These are phyloP conservation scores for Adelges cooleyi DNA, from an alignment of 1,140 invertebrate species.

Conservation along the genomic window DNA sequence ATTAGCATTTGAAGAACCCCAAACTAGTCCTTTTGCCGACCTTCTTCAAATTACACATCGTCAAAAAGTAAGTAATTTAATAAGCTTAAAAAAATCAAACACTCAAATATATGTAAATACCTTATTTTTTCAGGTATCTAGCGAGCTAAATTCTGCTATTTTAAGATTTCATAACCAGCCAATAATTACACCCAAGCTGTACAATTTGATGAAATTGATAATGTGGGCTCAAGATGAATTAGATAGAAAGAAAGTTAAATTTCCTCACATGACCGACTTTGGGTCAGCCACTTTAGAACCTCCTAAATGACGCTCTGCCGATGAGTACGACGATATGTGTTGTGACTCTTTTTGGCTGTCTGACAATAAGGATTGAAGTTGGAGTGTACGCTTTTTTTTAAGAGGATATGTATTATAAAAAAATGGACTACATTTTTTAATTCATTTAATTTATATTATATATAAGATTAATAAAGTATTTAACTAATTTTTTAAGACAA, in stretches of 20 bases:
- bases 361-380: constrained; percentile 21
- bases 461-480: no score
- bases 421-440: no score
- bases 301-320: constrained; percentile 45
- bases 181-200: constrained; percentile 75
- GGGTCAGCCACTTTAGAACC: constrained; percentile 67
- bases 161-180: constrained; percentile 82
- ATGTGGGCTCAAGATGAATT: constrained; percentile 91
- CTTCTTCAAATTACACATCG: constrained; percentile 81
- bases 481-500: no score
- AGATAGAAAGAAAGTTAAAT: constrained; percentile 85
- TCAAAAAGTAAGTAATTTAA: constrained; percentile 60
- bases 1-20: constrained; percentile 92
- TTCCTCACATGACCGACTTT: constrained; percentile 83
- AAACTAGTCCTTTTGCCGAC: constrained; percentile 88
- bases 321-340: constrained; percentile 23
- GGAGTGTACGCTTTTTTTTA: background rate
- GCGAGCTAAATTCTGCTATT: constrained; percentile 93
- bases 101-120: constrained; percentile 1
- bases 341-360: constrained; percentile 24
- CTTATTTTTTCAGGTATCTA: constrained; percentile 64
- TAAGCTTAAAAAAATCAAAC: background rate
- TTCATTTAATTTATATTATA: no score
- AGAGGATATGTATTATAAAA: no score
- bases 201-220: constrained; percentile 82